These are phyloP conservation scores for Hystrix cristata DNA, from an alignment of 2,113 vertebrate species.

Conservation along the genomic window DNA sequence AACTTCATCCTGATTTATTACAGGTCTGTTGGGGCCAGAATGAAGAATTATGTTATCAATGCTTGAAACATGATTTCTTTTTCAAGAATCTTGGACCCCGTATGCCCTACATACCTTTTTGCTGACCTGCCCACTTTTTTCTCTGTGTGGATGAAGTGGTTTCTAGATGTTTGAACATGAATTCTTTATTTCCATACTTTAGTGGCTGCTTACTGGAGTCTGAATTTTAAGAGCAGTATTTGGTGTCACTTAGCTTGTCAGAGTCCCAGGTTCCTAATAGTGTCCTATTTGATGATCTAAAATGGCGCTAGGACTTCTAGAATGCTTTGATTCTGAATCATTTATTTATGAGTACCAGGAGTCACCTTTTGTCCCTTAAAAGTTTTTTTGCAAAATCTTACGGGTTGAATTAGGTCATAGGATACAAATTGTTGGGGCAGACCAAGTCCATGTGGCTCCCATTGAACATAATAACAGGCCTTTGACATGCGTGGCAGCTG, in stretches of 20 bases:
- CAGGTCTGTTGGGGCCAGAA: background rate
- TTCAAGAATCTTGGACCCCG: background rate
- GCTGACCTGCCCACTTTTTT: background rate
- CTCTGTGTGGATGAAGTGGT: background rate
- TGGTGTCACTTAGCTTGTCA: background rate
- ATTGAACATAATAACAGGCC: conserved; percentile 58
- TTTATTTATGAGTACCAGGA: conserved; percentile 22
- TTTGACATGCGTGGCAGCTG: conserved; percentile 55
- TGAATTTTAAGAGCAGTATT: background rate
- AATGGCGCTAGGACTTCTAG: background rate
- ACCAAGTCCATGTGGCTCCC: conserved; percentile 59
- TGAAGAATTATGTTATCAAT: background rate
- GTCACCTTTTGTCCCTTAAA: conserved; percentile 19
- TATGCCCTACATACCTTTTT: background rate
- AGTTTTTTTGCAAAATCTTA: conserved; percentile 11
- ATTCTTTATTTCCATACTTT: background rate
- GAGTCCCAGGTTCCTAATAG: background rate
- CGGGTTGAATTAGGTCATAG: conserved; percentile 49
- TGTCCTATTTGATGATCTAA: background rate
- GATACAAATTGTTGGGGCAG: background rate
- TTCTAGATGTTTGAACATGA: background rate
- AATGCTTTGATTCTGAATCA: background rate
- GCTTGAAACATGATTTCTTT: background rate
- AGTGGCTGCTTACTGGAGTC: background rate
- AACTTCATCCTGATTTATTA: background rate